Base-by-base conservation (phyloP, 2,797 vertebrate species). In the Anableps anableps region DNA sequence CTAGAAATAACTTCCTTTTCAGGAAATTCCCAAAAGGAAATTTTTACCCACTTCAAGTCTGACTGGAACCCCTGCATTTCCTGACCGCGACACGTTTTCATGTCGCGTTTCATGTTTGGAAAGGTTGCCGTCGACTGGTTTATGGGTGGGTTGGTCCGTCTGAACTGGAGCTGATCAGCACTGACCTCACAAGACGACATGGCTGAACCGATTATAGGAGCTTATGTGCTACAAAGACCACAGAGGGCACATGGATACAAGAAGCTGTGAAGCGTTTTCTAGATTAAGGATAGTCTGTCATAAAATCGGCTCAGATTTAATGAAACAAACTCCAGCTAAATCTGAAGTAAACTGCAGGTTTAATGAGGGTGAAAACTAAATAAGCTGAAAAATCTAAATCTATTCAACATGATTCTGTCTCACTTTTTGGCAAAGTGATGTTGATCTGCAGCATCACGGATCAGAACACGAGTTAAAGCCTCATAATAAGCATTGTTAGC, bases 91-190 rank as follows among this genome's bases (percentile, higher is more conserved):
- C 60, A 34, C 10, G 8, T 19, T 10, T 36, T 64, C 4, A 62
- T 31, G 19, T 66, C 62, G 58, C 19, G 9, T 51, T 77, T 68
- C 17, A 6, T 13, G n/a, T 13, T 9, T 11, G 36, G 64, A 66
- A 66, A 38, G 64, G 64, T 66, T 4, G 21, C 2, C 21, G 34
- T 26, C 4, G 9, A 23, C 31, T 0, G 17, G 31, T 29, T 17
- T 64, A 19, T 2, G 62, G 29, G 31, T 60, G 4, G 9, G 38
- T 31, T 31, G 41, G 51, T 62, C 74, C 43, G 23, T 74, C 81
- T 84, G 81, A 83, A 89, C 81, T 81, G 83, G 84, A 90, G 80
- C 77, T 11, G 60, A 85, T 78, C 53, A 76, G 83, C 83, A 83
- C 85, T 86, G 88, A 86, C 87, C 85, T 80, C 5, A 58, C 62